phyloP scores from a whole-genome alignment of 2,888 invertebrate genomes.

The Priocnemis perturbator region DNA sequence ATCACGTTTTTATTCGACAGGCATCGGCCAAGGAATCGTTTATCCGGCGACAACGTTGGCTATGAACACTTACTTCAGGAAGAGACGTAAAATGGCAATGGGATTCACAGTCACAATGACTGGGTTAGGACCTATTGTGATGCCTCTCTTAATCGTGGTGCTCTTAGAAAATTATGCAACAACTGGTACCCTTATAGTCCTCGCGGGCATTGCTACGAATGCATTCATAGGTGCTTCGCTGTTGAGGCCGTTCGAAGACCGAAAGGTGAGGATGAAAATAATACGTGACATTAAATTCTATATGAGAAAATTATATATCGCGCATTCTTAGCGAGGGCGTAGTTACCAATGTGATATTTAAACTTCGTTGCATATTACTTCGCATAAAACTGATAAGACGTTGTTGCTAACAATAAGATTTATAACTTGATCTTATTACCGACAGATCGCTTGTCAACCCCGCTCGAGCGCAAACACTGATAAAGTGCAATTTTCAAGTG shows the following conservation, averaged over 20 bases:
- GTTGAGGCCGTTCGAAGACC: constrained; percentile 73
- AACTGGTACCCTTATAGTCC: constrained; percentile 75
- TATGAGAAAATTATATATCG: too few relatives aligned
- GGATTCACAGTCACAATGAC: constrained; percentile 76
- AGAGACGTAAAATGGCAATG: constrained; percentile 76
- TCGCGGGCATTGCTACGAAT: constrained; percentile 76
- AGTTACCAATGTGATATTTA: too few relatives aligned
- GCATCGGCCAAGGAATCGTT: constrained; percentile 75
- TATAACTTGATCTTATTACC: too few relatives aligned
- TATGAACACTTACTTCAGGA: constrained; percentile 76
- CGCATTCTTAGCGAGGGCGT: too few relatives aligned
- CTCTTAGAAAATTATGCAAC: constrained; percentile 72
- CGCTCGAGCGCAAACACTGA: too few relatives aligned
- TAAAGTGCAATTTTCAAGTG: too few relatives aligned
- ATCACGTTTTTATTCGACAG: constrained; percentile 57
- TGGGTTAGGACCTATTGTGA: constrained; percentile 75
- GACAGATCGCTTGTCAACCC: too few relatives aligned
- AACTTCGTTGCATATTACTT: too few relatives aligned
- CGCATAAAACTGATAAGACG: too few relatives aligned
- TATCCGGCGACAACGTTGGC: constrained; percentile 76
- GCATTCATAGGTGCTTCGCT: constrained; percentile 75
- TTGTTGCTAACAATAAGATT: too few relatives aligned
- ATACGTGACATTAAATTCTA: neutral
- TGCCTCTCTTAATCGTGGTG: constrained; percentile 75
- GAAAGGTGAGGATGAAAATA: constrained; percentile 39